Evolutionary conservation across 2,113 vertebrate species (phyloP).

Genomic region (Isurus oxyrinchus): DNA sequence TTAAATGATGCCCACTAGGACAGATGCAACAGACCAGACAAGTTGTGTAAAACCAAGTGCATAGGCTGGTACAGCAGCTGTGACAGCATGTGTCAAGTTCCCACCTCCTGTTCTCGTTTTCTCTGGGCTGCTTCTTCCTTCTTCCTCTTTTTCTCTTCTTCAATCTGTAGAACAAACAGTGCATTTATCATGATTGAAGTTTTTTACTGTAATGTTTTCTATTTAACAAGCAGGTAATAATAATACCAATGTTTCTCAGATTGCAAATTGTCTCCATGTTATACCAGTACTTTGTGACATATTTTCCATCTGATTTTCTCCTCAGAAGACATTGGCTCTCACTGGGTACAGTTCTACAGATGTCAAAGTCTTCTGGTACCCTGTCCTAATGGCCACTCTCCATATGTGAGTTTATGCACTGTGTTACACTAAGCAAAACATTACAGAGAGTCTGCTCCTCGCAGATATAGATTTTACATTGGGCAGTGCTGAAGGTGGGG

Average conservation of each 20-base stretch:
- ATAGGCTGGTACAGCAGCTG: background rate
- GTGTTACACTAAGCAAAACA: background rate
- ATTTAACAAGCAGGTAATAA: background rate
- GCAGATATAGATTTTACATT: background rate
- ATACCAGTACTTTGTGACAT: background rate
- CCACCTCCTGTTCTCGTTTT: constrained; percentile 84
- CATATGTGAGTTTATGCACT: background rate
- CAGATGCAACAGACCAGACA: background rate
- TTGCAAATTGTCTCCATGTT: background rate
- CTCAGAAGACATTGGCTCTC: background rate
- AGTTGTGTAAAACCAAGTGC: background rate
- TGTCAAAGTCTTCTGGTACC: background rate
- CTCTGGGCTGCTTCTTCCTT: constrained; percentile 80
- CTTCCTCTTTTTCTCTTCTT: constrained; percentile 83
- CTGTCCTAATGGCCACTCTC: background rate
- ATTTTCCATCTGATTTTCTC: background rate
- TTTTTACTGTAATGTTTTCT: background rate
- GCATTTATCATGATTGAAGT: background rate
- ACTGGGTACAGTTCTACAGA: background rate
- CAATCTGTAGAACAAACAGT: constrained; percentile 56
- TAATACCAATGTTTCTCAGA: background rate
- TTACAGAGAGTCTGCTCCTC: background rate
- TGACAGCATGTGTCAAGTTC: background rate
- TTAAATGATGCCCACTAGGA: background rate
- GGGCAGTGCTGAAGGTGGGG: background rate